phyloP scores from a whole-genome alignment of 2,888 invertebrate genomes.

The Nebria brevicollis region DNA sequence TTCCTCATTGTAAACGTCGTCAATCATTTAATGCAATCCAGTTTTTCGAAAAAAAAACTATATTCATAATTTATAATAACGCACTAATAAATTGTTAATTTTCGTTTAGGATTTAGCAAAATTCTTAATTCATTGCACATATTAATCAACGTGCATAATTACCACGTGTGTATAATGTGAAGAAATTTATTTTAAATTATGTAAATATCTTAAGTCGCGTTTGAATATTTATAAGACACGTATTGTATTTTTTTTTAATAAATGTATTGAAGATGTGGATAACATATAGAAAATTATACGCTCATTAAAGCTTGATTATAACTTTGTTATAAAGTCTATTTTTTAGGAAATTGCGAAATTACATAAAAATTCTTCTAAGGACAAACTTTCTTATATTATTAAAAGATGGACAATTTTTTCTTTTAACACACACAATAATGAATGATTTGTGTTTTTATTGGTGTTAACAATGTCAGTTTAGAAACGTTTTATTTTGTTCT shows the following conservation, averaged over 20 bases:
- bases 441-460: too few relatives aligned
- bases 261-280: background rate
- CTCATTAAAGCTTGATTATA: background rate
- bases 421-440: too few relatives aligned
- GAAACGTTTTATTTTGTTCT: background rate
- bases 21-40: too few relatives aligned
- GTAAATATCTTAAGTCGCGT: background rate
- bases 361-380: background rate
- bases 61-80: too few relatives aligned
- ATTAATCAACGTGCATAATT: constrained; percentile 9
- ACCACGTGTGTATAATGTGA: constrained; percentile 1
- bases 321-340: background rate
- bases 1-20: too few relatives aligned
- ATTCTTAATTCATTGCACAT: background rate
- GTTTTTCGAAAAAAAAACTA: too few relatives aligned
- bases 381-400: too few relatives aligned
- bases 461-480: background rate
- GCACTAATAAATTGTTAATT: too few relatives aligned
- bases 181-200: constrained; percentile 12
- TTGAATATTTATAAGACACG: constrained; percentile 7
- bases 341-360: background rate
- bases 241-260: background rate
- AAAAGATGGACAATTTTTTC: too few relatives aligned
- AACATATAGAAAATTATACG: background rate
- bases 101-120: background rate